Conservation (phyloP, 1,140 invertebrate species). For the Rhagoletis pomonella region DNA sequence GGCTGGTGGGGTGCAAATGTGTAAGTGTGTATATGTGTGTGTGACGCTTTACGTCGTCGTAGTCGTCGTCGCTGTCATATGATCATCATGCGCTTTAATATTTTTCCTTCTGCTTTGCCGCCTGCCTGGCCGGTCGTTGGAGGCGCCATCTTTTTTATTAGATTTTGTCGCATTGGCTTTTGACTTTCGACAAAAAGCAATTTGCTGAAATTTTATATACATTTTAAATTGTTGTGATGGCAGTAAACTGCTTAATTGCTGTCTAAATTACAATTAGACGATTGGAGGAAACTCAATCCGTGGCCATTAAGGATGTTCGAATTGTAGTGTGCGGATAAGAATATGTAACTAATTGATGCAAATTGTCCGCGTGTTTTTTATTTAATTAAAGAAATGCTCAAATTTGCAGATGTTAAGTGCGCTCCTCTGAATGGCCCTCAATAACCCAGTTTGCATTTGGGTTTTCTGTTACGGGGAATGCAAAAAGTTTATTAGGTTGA, state of each 20-base stretch:
- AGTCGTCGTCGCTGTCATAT: neutral
- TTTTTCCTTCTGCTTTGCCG: slow-evolving; percentile 13
- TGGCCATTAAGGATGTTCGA: too few species aligned
- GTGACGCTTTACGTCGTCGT: neutral
- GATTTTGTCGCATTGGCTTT: neutral
- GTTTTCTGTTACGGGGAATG: too few species aligned
- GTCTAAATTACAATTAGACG: neutral
- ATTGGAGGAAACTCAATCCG: too few species aligned
- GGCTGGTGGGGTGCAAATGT: too few species aligned
- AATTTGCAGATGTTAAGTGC: too few species aligned
- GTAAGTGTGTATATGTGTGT: neutral
- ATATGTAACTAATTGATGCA: too few species aligned
- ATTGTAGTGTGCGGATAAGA: too few species aligned
- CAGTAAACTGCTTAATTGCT: slow-evolving; percentile 47
- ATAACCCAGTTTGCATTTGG: too few species aligned
- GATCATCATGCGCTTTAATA: neutral
- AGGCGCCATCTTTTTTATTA: slow-evolving; percentile 28
- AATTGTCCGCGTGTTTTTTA: too few species aligned
- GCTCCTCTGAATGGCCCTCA: too few species aligned
- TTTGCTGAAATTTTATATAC: slow-evolving; percentile 35
- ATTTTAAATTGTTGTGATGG: neutral
- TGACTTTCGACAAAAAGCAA: slow-evolving; percentile 18
- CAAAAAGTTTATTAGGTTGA: too few species aligned
- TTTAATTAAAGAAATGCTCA: too few species aligned
- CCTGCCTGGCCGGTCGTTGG: neutral